These are phyloP conservation scores for Anser cygnoides DNA, from an alignment of 2,113 vertebrate species.

Conservation along the genomic window DNA sequence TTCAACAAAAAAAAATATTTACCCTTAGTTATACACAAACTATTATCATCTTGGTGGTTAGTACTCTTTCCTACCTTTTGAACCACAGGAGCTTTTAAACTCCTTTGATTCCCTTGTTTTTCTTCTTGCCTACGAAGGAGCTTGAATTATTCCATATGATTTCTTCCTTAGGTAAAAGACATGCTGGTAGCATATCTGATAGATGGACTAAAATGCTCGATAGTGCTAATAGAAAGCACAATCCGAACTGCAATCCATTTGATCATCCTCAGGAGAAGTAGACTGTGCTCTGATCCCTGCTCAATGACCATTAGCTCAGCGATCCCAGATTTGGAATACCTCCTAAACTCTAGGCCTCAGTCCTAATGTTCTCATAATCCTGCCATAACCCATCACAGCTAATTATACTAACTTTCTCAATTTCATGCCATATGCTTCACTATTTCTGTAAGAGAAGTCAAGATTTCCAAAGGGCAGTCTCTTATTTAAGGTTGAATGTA, in stretches of 20 bases:
- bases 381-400: background rate
- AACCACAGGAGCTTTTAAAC: background rate
- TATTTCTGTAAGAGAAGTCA: conserved; percentile 14
- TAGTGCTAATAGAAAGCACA: background rate
- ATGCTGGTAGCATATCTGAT: background rate
- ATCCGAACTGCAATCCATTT: background rate
- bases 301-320: background rate
- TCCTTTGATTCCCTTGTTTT: background rate
- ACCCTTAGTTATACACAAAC: background rate
- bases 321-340: background rate
- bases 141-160: background rate
- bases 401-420: conserved; percentile 24
- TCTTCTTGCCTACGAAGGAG: background rate
- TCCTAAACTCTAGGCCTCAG: background rate
- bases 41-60: background rate
- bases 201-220: background rate
- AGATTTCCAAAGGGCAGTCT: conserved; percentile 3
- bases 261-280: background rate
- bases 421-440: background rate
- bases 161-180: background rate
- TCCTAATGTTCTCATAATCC: background rate
- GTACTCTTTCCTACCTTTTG: background rate
- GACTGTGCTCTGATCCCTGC: background rate
- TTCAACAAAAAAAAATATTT: background rate
- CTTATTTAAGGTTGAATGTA: background rate